phyloP scores from a whole-genome alignment of 2,113 vertebrate genomes.

The Glaucomys volans region DNA sequence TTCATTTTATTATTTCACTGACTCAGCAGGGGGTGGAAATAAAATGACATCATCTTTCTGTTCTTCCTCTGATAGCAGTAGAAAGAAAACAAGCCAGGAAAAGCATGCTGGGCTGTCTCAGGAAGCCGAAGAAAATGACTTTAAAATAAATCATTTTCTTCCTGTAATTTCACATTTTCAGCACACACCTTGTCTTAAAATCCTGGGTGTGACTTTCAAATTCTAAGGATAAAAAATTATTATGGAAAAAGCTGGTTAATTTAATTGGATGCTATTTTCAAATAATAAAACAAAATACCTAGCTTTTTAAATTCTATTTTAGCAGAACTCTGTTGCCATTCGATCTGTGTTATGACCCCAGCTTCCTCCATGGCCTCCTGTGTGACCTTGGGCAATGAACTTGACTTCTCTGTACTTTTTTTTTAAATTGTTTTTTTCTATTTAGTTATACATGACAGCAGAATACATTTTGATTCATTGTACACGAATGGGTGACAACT shows the following conservation, averaged over 20 bases:
- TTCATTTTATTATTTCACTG: slow-evolving; percentile 62
- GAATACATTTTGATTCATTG: too few relatives aligned
- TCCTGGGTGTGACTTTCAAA: slow-evolving; percentile 4
- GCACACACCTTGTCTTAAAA: slow-evolving; percentile 50
- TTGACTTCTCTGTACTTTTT: background rate
- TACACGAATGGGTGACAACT: too few relatives aligned
- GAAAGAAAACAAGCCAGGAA: slow-evolving; percentile 63
- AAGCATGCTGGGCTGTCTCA: slow-evolving; percentile 17
- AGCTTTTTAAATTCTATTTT: slow-evolving; percentile 14
- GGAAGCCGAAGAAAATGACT: slow-evolving; percentile 55
- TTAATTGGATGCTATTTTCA: slow-evolving; percentile 39
- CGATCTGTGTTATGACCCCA: background rate
- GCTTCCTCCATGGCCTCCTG: background rate
- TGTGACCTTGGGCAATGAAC: background rate
- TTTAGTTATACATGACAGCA: too few relatives aligned
- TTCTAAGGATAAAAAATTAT: slow-evolving; percentile 16
- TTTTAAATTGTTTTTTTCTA: background rate
- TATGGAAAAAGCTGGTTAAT: slow-evolving; percentile 9
- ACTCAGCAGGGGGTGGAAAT: background rate
- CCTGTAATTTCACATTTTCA: slow-evolving; percentile 65
- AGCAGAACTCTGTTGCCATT: background rate
- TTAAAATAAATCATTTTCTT: slow-evolving; percentile 64
- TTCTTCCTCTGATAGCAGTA: slow-evolving; percentile 31
- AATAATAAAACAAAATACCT: slow-evolving; percentile 25
- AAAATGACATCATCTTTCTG: slow-evolving; percentile 55